A percentile compares a stretch with the other conserved stretches of the same genome.
These are phyloP conservation scores for Microcebus murinus DNA, from an alignment of 2,113 vertebrate genomes.

Conservation along the genomic window DNA sequence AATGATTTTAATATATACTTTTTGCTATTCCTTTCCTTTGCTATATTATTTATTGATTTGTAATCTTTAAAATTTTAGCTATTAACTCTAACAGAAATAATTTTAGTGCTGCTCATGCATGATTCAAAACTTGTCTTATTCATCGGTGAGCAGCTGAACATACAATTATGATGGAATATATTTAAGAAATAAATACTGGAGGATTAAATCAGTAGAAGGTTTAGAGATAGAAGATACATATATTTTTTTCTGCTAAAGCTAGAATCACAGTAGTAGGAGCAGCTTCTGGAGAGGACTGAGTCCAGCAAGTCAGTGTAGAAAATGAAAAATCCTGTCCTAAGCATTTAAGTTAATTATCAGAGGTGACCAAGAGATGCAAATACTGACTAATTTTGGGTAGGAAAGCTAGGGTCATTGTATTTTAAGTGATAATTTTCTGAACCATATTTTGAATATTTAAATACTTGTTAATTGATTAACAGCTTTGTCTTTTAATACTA, in stretches of 20 bases:
- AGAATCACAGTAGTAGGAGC: neutral
- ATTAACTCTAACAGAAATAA: slow-evolving; percentile 10
- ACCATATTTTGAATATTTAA: neutral
- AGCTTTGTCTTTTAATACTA: neutral
- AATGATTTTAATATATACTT: neutral
- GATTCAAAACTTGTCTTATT: neutral
- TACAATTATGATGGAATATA: neutral
- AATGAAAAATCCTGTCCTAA: neutral
- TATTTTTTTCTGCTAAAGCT: neutral
- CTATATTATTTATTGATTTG: neutral
- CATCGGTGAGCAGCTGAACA: neutral
- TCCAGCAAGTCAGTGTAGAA: neutral
- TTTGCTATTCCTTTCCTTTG: neutral
- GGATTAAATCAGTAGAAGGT: neutral
- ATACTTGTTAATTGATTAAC: neutral
- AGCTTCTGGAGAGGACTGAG: neutral
- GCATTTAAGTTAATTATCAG: neutral
- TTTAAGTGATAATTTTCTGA: neutral
- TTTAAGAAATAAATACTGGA: slow-evolving; percentile 1
- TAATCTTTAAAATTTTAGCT: slow-evolving; percentile 16
- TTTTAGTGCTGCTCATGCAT: neutral
- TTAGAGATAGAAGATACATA: neutral
- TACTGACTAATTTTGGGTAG: neutral
- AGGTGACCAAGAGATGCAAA: neutral
- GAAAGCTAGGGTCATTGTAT: neutral